Evolutionary conservation across 2,797 vertebrate genomes (phyloP).

Genomic region (Benthosema pterotum): DNA sequence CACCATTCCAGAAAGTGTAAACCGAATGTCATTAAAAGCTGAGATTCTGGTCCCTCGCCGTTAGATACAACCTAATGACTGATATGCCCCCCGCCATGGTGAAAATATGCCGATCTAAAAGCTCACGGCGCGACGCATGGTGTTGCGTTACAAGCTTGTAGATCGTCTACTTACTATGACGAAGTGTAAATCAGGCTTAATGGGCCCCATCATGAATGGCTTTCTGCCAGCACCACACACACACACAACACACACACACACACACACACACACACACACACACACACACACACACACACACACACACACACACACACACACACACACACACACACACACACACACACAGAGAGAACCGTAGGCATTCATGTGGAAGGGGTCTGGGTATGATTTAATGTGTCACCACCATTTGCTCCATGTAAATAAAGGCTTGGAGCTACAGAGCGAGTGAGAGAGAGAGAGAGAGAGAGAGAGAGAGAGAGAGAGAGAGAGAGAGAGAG

Average conservation of each 20-base stretch:
- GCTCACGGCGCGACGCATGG: too few species aligned
- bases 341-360: not conserved
- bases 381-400: constrained; percentile 55
- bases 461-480: constrained; percentile 15
- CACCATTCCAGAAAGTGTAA: too few species aligned
- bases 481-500: not conserved
- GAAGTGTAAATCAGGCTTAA: constrained; percentile 13
- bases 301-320: not conserved
- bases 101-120: too few species aligned
- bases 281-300: not conserved
- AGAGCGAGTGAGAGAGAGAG: constrained; percentile 9
- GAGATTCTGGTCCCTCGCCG: too few species aligned
- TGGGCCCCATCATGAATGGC: constrained; percentile 31
- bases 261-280: constrained; percentile 4
- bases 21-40: too few species aligned
- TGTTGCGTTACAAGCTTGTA: too few species aligned
- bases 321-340: not conserved
- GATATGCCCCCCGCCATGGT: too few species aligned
- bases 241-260: constrained; percentile 14
- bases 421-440: constrained; percentile 44
- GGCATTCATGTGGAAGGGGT: constrained; percentile 25
- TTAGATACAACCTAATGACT: too few species aligned
- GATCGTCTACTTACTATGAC: too few species aligned
- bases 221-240: constrained; percentile 16
- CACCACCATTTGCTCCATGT: constrained; percentile 60